Base-by-base conservation (phyloP, 2,113 vertebrate genomes). In the Platanista minor region DNA sequence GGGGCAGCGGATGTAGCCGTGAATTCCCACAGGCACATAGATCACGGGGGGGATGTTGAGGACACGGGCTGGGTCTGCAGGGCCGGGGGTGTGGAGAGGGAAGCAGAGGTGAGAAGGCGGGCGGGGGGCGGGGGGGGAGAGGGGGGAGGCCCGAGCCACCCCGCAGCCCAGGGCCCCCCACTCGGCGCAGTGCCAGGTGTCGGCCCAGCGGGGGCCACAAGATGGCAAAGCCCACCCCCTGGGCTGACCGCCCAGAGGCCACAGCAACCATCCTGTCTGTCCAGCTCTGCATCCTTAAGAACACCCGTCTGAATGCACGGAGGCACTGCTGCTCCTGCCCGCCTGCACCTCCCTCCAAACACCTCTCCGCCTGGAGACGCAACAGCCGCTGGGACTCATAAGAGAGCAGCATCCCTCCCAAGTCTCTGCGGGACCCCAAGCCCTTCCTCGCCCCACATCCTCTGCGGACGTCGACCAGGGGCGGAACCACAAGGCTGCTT, bases 1-100 rank as follows among this genome's bases (percentile, higher is more conserved):
- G 5, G 99, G 99, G 98, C 99, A 99, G 97, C 99, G 99, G 98
- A 99, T 99, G 95, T 99, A 99, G 97, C 99, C 99, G 1, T 99
- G 99, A 98, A 99, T 99, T 98, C 99, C 99, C 94, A 99, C 99
- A 77, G 99, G 99, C 97, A 99, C 99, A 0, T 99, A 99, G 97
- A 99, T 99, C 96, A 99, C 98, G 0, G 99, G 99, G 93, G 99
- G 99, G 99, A 99, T 99, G 98, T 99, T 99, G 97, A 99, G 99
- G 98, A 99, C 99, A 0, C 99, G 99, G 98, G 99, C 99, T 90
- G 99, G 99, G 97, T 99, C 99, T 99, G 97, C 7, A 41, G 69
- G 87, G 54, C 4, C 64, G 20, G 31, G 0, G 0, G 0, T 52
- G 31, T 46, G 20, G 8, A n/a, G 14, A 59, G 11, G 95, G 41